Conservation (phyloP, 2,888 invertebrate genomes). For the Scaptomyza tumidula region DNA sequence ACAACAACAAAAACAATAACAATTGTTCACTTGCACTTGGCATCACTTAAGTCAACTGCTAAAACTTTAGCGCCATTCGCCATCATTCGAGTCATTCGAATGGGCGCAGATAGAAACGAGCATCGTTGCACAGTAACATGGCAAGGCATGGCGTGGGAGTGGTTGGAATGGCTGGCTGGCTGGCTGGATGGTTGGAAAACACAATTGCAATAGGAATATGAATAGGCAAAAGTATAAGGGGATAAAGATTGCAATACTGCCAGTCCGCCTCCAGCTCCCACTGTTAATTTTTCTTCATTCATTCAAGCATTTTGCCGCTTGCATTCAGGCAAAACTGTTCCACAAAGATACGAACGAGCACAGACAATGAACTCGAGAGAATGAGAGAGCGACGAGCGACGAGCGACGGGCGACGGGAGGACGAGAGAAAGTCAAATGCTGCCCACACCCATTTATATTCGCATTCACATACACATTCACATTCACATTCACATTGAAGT, state of each 20-base stretch:
- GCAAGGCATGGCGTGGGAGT: not conserved
- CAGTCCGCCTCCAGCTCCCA: not conserved
- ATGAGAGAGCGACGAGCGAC: too few relatives aligned
- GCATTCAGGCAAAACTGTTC: constrained; percentile 75
- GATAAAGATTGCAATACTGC: not conserved
- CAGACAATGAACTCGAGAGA: constrained; percentile 41
- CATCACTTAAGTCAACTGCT: constrained; percentile 66
- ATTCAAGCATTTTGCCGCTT: constrained; percentile 74
- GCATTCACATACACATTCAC: constrained; percentile 63
- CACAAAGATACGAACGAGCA: constrained; percentile 68
- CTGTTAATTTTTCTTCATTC: constrained; percentile 49
- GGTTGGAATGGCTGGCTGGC: too few relatives aligned
- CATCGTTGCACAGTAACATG: constrained; percentile 6
- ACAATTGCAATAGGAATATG: constrained; percentile 18
- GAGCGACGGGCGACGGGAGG: too few relatives aligned
- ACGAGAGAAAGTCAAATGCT: constrained; percentile 40
- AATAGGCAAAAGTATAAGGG: not conserved
- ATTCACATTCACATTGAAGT: constrained; percentile 69
- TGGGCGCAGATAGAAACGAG: constrained; percentile 38
- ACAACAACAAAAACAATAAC: constrained; percentile 47
- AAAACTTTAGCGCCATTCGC: constrained; percentile 60
- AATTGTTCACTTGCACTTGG: constrained; percentile 71
- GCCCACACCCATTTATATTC: constrained; percentile 47
- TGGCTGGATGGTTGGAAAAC: not conserved
- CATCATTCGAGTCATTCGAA: constrained; percentile 47